Percentiles rank a stretch among this genome's conserved stretches.
Evolutionary conservation across 2,888 invertebrate genomes (phyloP).

Genomic region (Mylabris sibirica): DNA sequence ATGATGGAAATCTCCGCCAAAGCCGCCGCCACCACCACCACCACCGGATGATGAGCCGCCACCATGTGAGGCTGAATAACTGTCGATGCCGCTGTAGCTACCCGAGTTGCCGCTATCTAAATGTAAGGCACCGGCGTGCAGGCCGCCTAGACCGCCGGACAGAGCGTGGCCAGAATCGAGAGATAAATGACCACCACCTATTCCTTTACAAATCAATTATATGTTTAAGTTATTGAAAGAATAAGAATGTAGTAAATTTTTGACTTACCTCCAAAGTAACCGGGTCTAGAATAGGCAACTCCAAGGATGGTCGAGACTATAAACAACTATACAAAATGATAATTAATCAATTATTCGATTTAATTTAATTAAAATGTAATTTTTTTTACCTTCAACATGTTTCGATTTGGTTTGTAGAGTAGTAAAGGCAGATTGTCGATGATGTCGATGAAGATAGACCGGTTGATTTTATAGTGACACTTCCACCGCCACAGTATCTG

Average conservation of each 20-base stretch:
- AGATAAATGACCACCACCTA: not conserved
- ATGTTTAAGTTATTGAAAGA: too few species aligned
- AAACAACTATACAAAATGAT: not conserved
- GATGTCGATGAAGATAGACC: not conserved
- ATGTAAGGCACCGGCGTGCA: not conserved
- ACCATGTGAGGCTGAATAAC: conserved; percentile 5
- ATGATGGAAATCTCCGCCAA: conserved; percentile 11
- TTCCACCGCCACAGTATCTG: not conserved
- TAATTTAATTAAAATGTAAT: not conserved
- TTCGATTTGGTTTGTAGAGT: not conserved
- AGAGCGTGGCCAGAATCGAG: not conserved
- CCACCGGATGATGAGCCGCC: not conserved
- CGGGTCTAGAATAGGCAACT: not conserved
- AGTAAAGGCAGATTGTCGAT: not conserved
- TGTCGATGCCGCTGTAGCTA: conserved; percentile 15
- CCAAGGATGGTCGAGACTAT: not conserved
- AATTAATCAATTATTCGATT: not conserved
- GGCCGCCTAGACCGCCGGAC: not conserved
- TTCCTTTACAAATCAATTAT: too few species aligned
- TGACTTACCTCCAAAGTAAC: conserved; percentile 7
- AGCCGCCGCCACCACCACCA: not conserved
- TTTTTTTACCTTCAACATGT: conserved; percentile 1
- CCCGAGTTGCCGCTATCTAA: not conserved
- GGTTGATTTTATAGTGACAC: not conserved
- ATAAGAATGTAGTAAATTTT: not conserved